These are phyloP conservation scores for Lutjanus campechanus DNA, from an alignment of 2,797 vertebrate species.

Conservation along the genomic window DNA sequence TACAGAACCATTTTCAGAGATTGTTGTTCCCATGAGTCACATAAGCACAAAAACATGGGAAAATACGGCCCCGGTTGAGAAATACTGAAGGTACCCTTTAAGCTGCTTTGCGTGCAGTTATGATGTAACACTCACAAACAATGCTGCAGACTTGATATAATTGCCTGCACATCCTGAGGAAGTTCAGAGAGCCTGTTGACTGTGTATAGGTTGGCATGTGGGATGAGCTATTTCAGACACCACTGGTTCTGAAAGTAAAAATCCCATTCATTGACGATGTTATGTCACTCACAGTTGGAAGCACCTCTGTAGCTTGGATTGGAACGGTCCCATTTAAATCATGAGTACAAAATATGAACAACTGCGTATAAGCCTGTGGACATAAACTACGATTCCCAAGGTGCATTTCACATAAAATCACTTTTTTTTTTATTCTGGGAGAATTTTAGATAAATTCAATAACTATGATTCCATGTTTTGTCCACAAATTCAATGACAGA, in stretches of 20 bases:
- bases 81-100: not conserved
- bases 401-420: constrained; percentile 6
- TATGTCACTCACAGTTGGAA: not conserved
- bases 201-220: not conserved
- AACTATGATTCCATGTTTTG: not conserved
- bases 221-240: not conserved
- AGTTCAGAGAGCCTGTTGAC: not conserved
- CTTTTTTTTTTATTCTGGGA: not conserved
- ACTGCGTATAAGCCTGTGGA: not conserved
- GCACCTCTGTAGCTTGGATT: not conserved
- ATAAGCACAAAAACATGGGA: no score
- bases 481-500: no score
- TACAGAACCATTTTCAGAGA: no score
- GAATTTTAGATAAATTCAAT: no score
- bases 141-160: not conserved
- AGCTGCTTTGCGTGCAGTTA: not conserved
- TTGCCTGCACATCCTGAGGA: not conserved
- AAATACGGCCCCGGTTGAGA: no score
- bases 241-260: not conserved
- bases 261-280: not conserved
- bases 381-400: not conserved
- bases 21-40: no score
- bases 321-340: not conserved
- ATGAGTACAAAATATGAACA: not conserved
- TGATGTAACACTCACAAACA: constrained; percentile 2